These are phyloP conservation scores for Toxostoma redivivum DNA, from an alignment of 2,113 vertebrate species.

Conservation along the genomic window DNA sequence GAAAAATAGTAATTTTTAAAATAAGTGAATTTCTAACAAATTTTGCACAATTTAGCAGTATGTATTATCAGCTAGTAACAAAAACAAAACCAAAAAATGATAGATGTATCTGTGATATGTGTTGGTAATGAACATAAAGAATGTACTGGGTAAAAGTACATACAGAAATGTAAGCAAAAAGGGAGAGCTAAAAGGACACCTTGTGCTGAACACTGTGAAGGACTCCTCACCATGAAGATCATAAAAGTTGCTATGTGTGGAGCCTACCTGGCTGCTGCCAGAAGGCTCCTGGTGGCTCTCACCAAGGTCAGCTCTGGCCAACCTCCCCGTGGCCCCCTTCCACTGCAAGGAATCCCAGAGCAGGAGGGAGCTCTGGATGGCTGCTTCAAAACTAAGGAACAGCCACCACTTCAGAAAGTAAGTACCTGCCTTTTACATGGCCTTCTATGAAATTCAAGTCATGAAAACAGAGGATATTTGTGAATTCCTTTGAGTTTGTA, in stretches of 20 bases:
- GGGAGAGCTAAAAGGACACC: not conserved
- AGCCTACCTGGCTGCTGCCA: fast-evolving
- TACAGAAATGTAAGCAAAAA: not conserved
- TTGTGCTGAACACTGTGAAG: not conserved
- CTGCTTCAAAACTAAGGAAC: not conserved
- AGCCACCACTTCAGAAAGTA: not conserved
- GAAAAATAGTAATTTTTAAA: not conserved
- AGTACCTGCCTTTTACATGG: fast-evolving
- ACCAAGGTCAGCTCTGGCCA: not conserved
- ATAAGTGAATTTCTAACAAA: not conserved
- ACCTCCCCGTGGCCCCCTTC: not conserved
- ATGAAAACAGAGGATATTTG: not conserved
- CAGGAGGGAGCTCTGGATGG: not conserved
- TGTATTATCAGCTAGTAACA: not conserved
- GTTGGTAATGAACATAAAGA: not conserved
- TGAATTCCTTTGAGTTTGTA: too few relatives aligned
- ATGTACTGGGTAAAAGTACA: not conserved
- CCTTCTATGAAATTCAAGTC: fast-evolving
- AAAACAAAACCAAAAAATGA: not conserved
- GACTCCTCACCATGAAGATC: not conserved
- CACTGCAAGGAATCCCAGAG: not conserved
- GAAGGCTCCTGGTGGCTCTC: not conserved
- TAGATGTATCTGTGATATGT: not conserved
- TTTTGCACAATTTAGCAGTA: not conserved
- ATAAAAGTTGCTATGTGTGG: not conserved